A percentile compares a stretch with the other conserved stretches of the same genome.
Evolutionary conservation across 1,140 invertebrate genomes (phyloP).

Genomic region (Atopsyche davidsoni): DNA sequence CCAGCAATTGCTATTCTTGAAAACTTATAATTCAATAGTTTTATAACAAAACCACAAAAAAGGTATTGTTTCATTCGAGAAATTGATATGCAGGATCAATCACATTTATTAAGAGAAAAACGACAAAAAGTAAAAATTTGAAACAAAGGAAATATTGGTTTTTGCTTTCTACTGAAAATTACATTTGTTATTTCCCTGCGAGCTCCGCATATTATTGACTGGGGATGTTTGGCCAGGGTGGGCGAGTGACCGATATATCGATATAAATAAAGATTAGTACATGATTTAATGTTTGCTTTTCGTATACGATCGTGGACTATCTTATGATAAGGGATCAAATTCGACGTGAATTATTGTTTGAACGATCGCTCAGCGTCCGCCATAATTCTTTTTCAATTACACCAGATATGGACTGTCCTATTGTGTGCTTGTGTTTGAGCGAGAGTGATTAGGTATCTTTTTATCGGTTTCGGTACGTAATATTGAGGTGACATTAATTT

Average conservation of each 20-base stretch:
- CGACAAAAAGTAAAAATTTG: background rate
- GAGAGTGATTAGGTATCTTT: constrained; percentile 2
- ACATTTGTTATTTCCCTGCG: background rate
- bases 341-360: constrained; percentile 21
- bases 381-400: constrained; percentile 19
- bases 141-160: constrained; percentile 8
- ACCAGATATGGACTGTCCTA: background rate
- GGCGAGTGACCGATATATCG: constrained; percentile 8
- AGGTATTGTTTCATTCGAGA: no score
- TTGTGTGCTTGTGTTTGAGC: background rate
- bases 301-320: constrained; percentile 21
- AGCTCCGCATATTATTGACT: constrained; percentile 16
- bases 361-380: constrained; percentile 6
- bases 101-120: constrained; percentile 1
- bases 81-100: constrained; percentile 3
- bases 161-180: constrained; percentile 5
- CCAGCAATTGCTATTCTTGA: no score
- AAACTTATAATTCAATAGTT: no score
- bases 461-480: no score
- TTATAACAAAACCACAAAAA: no score
- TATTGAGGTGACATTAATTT: no score
- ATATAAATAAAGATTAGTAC: constrained; percentile 17
- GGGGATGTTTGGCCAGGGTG: constrained; percentile 4
- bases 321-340: constrained; percentile 26
- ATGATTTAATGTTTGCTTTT: constrained; percentile 23